A percentile compares a stretch with the other conserved stretches of the same genome.
Evolutionary conservation across 2,888 invertebrate species (phyloP).

Genomic region (Cheilosia grossa): DNA sequence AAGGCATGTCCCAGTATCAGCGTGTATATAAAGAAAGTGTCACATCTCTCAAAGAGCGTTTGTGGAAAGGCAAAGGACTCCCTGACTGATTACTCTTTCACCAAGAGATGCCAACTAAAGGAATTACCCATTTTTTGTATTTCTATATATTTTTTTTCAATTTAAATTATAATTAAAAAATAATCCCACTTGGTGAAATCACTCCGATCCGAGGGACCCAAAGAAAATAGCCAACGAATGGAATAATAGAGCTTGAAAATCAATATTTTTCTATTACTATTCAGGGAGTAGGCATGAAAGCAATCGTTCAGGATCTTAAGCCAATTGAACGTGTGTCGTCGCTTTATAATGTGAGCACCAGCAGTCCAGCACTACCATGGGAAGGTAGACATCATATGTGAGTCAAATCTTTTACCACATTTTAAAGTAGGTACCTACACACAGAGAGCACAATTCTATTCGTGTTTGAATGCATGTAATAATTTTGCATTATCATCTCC

Average conservation of each 20-base stretch:
- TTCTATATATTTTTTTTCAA: conserved; percentile 27
- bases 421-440: background rate
- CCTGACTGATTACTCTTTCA: conserved; percentile 61
- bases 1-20: conserved; percentile 44
- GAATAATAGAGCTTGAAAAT: conserved; percentile 59
- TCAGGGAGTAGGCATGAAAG: conserved; percentile 37
- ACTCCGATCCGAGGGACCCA: conserved; percentile 35
- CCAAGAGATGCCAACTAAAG: conserved; percentile 56
- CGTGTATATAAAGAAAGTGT: conserved; percentile 33
- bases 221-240: conserved; percentile 31
- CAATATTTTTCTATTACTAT: conserved; percentile 58
- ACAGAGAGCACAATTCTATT: conserved; percentile 5
- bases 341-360: background rate
- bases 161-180: conserved; percentile 69
- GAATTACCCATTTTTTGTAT: conserved; percentile 52
- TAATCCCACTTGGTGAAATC: conserved; percentile 61
- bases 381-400: conserved; percentile 35
- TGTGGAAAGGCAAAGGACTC: conserved; percentile 23
- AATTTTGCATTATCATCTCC: conserved; percentile 64
- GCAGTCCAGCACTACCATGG: background rate
- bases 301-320: conserved; percentile 42
- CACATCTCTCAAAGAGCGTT: conserved; percentile 40
- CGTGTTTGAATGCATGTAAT: conserved; percentile 66
- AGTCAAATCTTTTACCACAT: conserved; percentile 34
- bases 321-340: conserved; percentile 40